Conservation (phyloP, 2,888 invertebrate species). For the Tuta absoluta region DNA sequence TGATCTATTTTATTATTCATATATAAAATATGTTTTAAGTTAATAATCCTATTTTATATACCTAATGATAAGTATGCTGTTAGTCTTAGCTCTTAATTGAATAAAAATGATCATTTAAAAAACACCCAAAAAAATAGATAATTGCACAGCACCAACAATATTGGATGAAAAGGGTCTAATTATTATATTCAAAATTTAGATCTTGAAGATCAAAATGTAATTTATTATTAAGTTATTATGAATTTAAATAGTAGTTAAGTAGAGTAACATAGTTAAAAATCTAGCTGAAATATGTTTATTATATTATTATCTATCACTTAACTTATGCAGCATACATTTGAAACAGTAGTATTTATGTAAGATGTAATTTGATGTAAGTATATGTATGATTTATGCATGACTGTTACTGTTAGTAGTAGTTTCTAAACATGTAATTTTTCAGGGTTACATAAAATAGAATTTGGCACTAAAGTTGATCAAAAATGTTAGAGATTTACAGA, state of each 20-base stretch:
- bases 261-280: not conserved
- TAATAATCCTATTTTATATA: not conserved
- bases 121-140: no score
- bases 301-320: not conserved
- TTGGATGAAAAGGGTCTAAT: not conserved
- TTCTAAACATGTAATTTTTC: not conserved
- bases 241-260: slow-evolving; percentile 3
- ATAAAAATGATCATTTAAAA: no score
- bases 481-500: not conserved
- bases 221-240: not conserved
- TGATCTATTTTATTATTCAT: slow-evolving; percentile 16
- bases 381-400: no score
- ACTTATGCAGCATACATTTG: no score
- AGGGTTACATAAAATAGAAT: no score
- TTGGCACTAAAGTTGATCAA: not conserved
- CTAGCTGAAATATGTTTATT: not conserved
- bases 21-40: not conserved
- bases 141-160: not conserved
- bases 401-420: slow-evolving; percentile 1
- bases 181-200: not conserved
- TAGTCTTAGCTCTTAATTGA: not conserved
- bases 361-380: not conserved
- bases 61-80: not conserved
- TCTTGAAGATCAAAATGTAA: not conserved
- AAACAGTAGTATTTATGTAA: no score